Conservation (phyloP, 2,888 invertebrate genomes). For the Halocaridina rubra region DNA sequence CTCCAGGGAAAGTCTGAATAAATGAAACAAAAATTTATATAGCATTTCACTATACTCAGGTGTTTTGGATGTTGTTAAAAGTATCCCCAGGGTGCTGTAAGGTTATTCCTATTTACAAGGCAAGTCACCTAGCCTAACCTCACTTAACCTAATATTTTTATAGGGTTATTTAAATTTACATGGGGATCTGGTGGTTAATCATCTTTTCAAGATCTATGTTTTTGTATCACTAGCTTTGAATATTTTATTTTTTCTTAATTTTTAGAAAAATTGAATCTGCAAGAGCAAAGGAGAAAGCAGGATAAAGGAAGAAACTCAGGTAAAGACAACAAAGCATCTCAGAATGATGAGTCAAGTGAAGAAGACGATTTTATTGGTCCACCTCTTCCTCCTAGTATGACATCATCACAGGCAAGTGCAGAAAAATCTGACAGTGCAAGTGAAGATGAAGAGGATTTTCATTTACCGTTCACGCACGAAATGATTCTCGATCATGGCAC, state of each 20-base stretch:
- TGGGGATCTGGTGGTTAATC: no score
- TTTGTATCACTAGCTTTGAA: no score
- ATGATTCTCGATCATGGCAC: slow-evolving; percentile 88
- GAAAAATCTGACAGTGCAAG: slow-evolving; percentile 66
- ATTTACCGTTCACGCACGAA: slow-evolving; percentile 72
- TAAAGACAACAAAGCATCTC: not conserved
- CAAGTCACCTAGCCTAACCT: no score
- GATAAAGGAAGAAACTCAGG: not conserved
- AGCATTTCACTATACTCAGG: no score
- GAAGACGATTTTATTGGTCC: slow-evolving; percentile 76
- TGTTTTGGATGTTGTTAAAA: no score
- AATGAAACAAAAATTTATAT: no score
- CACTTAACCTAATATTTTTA: no score
- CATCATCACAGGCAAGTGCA: slow-evolving; percentile 65
- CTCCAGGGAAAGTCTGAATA: no score
- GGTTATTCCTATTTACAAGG: no score
- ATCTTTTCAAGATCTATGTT: no score
- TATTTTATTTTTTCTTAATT: not conserved
- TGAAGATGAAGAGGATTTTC: slow-evolving; percentile 67
- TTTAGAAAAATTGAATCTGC: slow-evolving; percentile 50
- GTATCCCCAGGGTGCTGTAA: no score
- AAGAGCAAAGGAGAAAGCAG: not conserved
- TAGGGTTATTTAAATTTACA: no score
- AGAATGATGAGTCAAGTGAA: slow-evolving; percentile 65
- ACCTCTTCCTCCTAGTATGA: slow-evolving; percentile 70